Conservation (phyloP, 2,113 vertebrate species). For the Oncorhynchus clarkii region DNA sequence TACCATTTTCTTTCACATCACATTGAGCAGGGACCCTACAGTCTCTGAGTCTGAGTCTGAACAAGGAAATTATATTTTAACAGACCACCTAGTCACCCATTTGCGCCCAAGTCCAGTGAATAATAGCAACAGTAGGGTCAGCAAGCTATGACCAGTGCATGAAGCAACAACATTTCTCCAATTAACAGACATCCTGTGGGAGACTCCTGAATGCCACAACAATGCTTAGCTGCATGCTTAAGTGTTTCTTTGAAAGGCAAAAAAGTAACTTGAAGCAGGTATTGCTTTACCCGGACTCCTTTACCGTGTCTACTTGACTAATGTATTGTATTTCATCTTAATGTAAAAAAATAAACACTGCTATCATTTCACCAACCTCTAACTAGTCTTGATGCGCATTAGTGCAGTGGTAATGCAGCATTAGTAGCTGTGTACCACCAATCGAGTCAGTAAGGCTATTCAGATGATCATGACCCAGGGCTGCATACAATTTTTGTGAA, state of each 20-base stretch:
- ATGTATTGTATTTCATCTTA: too few species aligned
- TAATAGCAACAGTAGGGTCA: neutral
- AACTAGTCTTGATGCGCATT: too few species aligned
- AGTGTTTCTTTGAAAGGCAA: neutral
- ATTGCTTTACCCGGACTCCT: neutral
- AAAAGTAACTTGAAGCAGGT: neutral
- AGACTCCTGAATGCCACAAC: neutral
- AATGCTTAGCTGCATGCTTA: neutral
- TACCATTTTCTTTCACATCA: too few species aligned
- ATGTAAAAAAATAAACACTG: too few species aligned
- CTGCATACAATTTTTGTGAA: too few species aligned
- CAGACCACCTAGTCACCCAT: neutral
- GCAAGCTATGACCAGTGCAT: neutral
- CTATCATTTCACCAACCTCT: too few species aligned
- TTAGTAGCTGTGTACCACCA: too few species aligned
- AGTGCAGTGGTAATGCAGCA: too few species aligned
- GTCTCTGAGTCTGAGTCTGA: neutral
- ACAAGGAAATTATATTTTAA: neutral
- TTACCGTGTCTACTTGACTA: too few species aligned
- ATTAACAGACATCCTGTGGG: neutral
- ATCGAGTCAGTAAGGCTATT: too few species aligned
- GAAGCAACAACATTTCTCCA: neutral
- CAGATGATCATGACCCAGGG: too few species aligned
- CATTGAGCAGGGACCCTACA: neutral
- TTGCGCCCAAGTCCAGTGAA: neutral